Conservation (phyloP, 2,888 invertebrate genomes). For the Monoplex corrugatus region DNA sequence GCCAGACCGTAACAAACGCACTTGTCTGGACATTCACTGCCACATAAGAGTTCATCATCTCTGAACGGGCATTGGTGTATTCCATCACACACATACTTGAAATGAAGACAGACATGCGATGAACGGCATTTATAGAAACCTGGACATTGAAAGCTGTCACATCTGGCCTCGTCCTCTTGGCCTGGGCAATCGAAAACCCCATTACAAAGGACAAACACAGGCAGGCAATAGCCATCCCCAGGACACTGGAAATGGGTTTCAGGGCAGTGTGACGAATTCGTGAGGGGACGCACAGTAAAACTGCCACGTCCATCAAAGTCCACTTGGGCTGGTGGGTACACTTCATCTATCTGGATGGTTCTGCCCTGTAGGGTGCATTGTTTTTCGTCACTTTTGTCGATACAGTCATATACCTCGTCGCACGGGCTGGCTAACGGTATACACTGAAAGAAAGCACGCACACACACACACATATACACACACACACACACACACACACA, state of each 20-base stretch:
- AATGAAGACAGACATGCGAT: not conserved
- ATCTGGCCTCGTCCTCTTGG: not conserved
- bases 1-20: not conserved
- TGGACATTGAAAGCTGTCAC: not conserved
- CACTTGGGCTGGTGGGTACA: not conserved
- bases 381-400: not conserved
- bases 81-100: not conserved
- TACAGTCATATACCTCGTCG: not conserved
- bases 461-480: constrained; percentile 9
- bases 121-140: not conserved
- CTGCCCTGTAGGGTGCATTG: not conserved
- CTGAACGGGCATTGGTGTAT: not conserved
- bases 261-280: not conserved
- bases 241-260: not conserved
- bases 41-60: not conserved
- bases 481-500: not conserved
- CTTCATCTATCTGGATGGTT: too few relatives aligned
- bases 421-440: not conserved
- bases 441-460: not conserved
- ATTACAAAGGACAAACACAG: not conserved
- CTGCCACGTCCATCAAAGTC: not conserved
- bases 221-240: constrained; percentile 5
- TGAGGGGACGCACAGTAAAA: not conserved
- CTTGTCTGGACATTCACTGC: not conserved
- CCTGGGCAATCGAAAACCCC: not conserved